Base-by-base conservation (phyloP, 1,140 invertebrate species). In the Leptinotarsa defecta region DNA sequence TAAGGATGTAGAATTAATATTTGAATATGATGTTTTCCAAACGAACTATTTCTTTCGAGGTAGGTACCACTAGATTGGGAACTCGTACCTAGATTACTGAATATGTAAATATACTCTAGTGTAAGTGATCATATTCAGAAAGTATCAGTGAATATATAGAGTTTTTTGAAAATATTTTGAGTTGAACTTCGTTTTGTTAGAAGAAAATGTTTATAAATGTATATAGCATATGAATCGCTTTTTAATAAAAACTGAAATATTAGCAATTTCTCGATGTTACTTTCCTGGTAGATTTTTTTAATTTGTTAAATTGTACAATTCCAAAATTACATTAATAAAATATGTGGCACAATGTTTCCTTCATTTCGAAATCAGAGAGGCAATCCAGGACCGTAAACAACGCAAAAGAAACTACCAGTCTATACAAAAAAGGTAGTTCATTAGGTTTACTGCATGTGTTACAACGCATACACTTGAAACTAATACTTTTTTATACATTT, bases 281-380 rank as follows among this genome's bases (percentile, higher is more conserved):
- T 71, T 71, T 71, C 24, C 4, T n/a, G 22, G 22, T 48, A 57
- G 57, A 62, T 24, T 11, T 71, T 71, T 71, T 71, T 71, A 71
- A 71, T 71, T 61, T 71, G 70, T 49, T 71, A 71, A 71, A 71
- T 71, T 71, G 52, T 71, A 49, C n/a, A 71, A 71, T 71, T 71
- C 19, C 48, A 19, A 70, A 70, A 20, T 70, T 70, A 27, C 22
- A 71, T 71, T 71, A 71, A 71, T 71, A 71, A 71, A 71, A 71
- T 49, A 24, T 71, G 70, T 71, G 52, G 70, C 70, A 71, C 49
- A 57, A 48, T 62, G 24, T 57, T 48, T 71, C 57, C 34, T 17
- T 68, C 67, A 68, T 68, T 48, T 22, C 49, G 20, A 17, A 48
- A 17, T 68, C 13, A 13, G 11, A 15, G 24, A 13, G 20, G 13